Evolutionary conservation across 1,140 invertebrate genomes (phyloP).

Genomic region (Acromyrmex echinatior): DNA sequence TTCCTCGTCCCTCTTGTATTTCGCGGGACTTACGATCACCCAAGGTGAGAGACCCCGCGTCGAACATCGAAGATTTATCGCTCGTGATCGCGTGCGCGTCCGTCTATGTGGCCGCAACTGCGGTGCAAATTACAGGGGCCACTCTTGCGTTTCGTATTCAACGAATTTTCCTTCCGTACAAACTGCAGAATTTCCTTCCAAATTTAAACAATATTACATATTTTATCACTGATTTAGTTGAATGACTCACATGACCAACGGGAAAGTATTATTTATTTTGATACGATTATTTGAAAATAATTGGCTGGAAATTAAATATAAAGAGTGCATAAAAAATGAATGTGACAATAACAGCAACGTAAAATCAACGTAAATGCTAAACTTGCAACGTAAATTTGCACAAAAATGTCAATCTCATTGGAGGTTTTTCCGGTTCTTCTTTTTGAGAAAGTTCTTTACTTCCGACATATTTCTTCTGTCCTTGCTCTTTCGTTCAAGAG

Average conservation of each 20-base stretch:
- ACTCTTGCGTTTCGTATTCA: neutral
- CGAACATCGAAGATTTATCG: slow-evolving; percentile 79
- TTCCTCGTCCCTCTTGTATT: slow-evolving; percentile 68
- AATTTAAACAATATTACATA: neutral
- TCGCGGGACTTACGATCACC: slow-evolving; percentile 73
- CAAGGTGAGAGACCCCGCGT: slow-evolving; percentile 72
- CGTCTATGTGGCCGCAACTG: slow-evolving; percentile 34
- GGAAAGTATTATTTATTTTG: neutral
- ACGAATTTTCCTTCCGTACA: neutral
- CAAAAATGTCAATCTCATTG: neutral
- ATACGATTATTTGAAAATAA: slow-evolving; percentile 4
- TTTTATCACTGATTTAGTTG: neutral
- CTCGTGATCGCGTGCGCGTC: slow-evolving; percentile 63
- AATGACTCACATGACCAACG: neutral
- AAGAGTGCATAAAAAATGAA: neutral
- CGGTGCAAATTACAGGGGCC: slow-evolving; percentile 53
- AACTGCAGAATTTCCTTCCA: neutral
- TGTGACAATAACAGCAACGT: neutral
- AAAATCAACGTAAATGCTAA: too few species aligned
- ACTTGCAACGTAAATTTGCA: neutral
- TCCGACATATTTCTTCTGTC: slow-evolving; percentile 12
- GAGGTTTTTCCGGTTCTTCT: neutral
- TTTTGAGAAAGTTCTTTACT: neutral
- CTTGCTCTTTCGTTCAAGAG: slow-evolving; percentile 57
- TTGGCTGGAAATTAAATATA: neutral